phyloP scores from a whole-genome alignment of 2,888 invertebrate genomes.

The Morpho helenor region DNA sequence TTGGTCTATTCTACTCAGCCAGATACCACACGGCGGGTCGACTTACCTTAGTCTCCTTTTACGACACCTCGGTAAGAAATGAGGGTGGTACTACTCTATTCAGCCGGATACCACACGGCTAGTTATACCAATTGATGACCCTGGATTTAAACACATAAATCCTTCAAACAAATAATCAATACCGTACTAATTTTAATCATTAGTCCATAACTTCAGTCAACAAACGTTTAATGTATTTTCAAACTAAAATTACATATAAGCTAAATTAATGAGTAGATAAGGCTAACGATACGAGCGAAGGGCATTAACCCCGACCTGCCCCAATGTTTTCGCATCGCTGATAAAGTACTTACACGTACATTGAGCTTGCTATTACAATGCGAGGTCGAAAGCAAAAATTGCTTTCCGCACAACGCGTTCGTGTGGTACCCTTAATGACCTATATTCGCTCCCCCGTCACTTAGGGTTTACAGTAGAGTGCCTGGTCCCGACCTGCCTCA shows the following conservation, averaged over 20 bases:
- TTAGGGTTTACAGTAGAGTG: conserved; percentile 67
- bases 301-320: conserved; percentile 68
- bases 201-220: no score
- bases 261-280: conserved; percentile 30
- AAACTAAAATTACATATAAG: conserved; percentile 7
- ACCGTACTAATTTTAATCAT: no score
- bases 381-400: conserved; percentile 41
- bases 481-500: conserved; percentile 66
- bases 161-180: no score
- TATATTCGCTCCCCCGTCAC: conserved; percentile 66
- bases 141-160: no score
- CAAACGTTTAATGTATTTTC: no score
- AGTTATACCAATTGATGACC: no score
- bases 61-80: no score
- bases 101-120: no score
- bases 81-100: no score
- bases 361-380: conserved; percentile 35
- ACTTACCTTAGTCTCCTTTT: no score
- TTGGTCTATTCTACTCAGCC: no score
- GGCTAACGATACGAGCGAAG: conserved; percentile 42
- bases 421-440: conserved; percentile 60
- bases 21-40: no score
- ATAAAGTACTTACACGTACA: conserved; percentile 43
- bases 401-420: conserved; percentile 45
- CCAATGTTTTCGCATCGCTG: conserved; percentile 51